These are phyloP conservation scores for Baronia brevicornis DNA, from an alignment of 2,888 invertebrate genomes.

Conservation along the genomic window DNA sequence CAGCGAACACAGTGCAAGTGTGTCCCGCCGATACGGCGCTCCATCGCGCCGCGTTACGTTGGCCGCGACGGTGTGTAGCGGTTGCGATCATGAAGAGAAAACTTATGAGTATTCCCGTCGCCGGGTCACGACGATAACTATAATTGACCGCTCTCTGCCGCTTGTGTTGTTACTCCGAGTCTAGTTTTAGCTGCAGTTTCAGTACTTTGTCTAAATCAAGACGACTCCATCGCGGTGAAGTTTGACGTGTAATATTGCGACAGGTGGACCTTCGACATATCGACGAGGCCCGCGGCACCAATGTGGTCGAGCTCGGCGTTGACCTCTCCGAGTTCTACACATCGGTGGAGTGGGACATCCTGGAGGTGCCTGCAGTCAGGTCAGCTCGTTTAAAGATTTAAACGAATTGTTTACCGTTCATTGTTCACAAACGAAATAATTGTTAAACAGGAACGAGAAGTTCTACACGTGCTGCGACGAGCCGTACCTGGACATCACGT, in stretches of 20 bases:
- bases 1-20: too few species aligned
- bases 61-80: not conserved
- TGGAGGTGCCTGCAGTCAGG: constrained; percentile 96
- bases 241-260: too few species aligned
- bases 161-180: too few species aligned
- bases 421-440: too few species aligned
- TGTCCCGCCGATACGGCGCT: not conserved
- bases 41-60: not conserved
- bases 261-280: constrained; percentile 94
- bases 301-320: constrained; percentile 94
- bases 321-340: constrained; percentile 98
- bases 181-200: too few species aligned
- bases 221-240: too few species aligned
- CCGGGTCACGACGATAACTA: not conserved
- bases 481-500: constrained; percentile 96
- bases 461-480: constrained; percentile 98
- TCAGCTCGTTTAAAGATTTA: constrained; percentile 31
- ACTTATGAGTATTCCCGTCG: not conserved
- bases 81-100: not conserved
- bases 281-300: constrained; percentile 91
- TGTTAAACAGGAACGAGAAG: constrained; percentile 85
- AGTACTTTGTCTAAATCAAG: too few species aligned
- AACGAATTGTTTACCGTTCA: too few species aligned
- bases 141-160: too few species aligned
- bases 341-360: constrained; percentile 99